A percentile compares a stretch with the other conserved stretches of the same genome.
Evolutionary conservation across 2,888 invertebrate genomes (phyloP).

Genomic region (Keiferia lycopersicella): DNA sequence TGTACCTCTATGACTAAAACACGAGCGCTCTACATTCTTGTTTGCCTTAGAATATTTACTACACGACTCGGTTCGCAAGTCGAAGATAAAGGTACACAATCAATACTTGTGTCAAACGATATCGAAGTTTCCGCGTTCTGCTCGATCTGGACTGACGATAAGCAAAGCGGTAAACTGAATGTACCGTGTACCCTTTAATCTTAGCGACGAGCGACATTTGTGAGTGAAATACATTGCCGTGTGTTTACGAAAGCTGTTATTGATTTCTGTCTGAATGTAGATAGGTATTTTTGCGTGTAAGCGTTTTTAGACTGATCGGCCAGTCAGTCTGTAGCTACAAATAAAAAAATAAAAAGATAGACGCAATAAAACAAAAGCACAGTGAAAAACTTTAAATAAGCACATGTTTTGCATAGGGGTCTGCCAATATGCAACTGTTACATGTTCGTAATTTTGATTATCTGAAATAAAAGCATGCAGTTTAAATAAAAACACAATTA

Average conservation of each 20-base stretch:
- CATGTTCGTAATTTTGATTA: no score
- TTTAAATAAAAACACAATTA: no score
- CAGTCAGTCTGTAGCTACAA: no score
- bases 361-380: no score
- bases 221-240: conserved; percentile 18
- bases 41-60: conserved; percentile 7
- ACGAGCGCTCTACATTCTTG: conserved; percentile 10
- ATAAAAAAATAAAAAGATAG: no score
- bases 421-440: no score
- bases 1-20: neutral
- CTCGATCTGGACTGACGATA: conserved; percentile 55
- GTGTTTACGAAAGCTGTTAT: neutral
- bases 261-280: no score
- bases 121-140: conserved; percentile 51
- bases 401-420: no score
- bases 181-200: neutral
- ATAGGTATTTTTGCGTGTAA: no score
- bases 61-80: neutral
- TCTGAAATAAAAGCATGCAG: no score
- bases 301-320: no score
- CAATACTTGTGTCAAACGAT: conserved; percentile 21
- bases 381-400: no score
- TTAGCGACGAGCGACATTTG: neutral
- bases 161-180: conserved; percentile 31
- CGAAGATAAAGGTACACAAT: conserved; percentile 21